Base-by-base conservation (phyloP, 2,888 invertebrate species). In the Latrodectus elegans region DNA sequence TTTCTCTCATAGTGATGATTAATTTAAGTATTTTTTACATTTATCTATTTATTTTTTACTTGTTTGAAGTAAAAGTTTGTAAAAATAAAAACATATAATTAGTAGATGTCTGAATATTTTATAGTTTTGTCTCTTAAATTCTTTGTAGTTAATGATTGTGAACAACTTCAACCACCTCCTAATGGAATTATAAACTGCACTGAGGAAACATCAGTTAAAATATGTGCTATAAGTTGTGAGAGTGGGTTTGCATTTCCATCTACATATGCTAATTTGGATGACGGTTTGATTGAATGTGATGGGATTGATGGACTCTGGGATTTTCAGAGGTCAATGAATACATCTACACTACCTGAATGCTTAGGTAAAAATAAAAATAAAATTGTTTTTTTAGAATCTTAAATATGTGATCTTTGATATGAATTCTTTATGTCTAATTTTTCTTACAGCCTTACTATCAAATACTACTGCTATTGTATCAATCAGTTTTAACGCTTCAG, bases 211-310 rank as follows among this genome's bases (percentile, higher is more conserved):
- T 38, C 67, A 22, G 3, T 51, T 12, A 14, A 53, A 78, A 22
- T 17, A 22, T 84, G 84, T 38, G 11, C 64, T 6, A 51, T 84
- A 14, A 38, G 49, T 14, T 84, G 84, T 38, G 17, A 72, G 9
- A 67, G 78, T 53, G 77, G 84, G 1, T 84, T 73, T 73, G 78
- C 53, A n/a, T 84, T 78, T 71, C 64, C 77, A 15, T 84, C 77
- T 1, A 12, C 38, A 6, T 67, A 55, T 53, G 6, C 38, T 14
- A 60, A 51, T n/a, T 67, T 84, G 15, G 10, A 26, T 11, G 52
- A 60, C 26, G 75, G 76, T 17, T 67, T 17, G 22, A 71, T 84
- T 67, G 78, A 84, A 53, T 84, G 84, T 55, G 78, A 84, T 67
- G 73, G 72, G 0, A 78, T 11, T 10, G 84, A 84, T 67, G 84